Evolutionary conservation across 2,888 invertebrate species (phyloP).

Genomic region (Drosophila mulleri): DNA sequence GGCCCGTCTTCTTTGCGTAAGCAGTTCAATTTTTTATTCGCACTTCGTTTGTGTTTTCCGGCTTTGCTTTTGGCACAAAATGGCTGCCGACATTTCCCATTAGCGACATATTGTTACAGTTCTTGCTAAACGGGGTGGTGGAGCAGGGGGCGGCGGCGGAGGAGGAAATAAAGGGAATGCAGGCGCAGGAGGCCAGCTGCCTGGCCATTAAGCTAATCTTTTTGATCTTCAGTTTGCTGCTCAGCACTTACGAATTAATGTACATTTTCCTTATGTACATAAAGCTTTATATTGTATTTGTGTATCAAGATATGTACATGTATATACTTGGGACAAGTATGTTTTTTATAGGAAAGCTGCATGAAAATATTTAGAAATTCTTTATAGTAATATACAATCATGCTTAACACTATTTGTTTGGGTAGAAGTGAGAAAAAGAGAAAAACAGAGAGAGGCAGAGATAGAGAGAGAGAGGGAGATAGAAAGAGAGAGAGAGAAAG

Average conservation of each 20-base stretch:
- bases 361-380: too few relatives aligned
- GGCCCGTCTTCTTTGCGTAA: conserved; percentile 68
- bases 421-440: too few relatives aligned
- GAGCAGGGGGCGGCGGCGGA: background rate
- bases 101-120: conserved; percentile 63
- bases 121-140: background rate
- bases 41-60: conserved; percentile 53
- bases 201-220: conserved; percentile 57
- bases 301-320: background rate
- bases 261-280: background rate
- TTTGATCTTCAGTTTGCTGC: conserved; percentile 39
- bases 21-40: conserved; percentile 77
- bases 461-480: too few relatives aligned
- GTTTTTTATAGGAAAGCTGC: too few relatives aligned
- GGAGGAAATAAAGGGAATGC: background rate
- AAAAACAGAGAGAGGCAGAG: too few relatives aligned
- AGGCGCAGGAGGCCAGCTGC: conserved; percentile 1
- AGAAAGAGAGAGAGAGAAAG: too few relatives aligned
- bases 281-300: background rate
- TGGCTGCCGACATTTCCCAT: conserved; percentile 53
- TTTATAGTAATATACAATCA: too few relatives aligned
- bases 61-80: conserved; percentile 58
- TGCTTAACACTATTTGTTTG: too few relatives aligned
- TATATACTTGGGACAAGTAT: too few relatives aligned
- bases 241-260: background rate